phyloP scores from a whole-genome alignment of 2,797 vertebrate species.

The Tenualosa thibaudeaui region DNA sequence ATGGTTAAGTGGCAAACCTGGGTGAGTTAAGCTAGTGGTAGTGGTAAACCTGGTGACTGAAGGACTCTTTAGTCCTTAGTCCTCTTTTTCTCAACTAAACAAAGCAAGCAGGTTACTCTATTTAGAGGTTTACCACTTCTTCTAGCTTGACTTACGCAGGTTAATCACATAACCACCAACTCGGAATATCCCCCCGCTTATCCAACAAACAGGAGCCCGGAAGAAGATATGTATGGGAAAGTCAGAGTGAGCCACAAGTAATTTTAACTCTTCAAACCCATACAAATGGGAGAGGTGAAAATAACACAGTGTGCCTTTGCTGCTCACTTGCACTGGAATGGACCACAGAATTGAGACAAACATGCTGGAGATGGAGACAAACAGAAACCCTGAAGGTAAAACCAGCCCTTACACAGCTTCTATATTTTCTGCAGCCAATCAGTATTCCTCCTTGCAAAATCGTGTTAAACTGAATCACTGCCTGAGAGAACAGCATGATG shows the following conservation, averaged over 20 bases:
- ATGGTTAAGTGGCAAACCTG: no score
- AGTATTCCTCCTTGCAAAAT: neutral
- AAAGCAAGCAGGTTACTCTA: no score
- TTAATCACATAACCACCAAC: no score
- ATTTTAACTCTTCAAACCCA: neutral
- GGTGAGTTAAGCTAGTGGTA: no score
- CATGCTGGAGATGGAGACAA: neutral
- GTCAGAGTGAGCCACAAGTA: neutral
- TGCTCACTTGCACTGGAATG: neutral
- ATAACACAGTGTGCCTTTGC: neutral
- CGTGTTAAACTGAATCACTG: constrained; percentile 11
- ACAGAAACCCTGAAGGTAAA: neutral
- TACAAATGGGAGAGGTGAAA: neutral
- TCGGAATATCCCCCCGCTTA: no score
- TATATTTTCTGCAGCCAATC: constrained; percentile 1
- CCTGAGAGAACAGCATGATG: constrained; percentile 10
- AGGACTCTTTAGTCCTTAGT: no score
- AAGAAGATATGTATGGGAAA: neutral
- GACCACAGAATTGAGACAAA: neutral
- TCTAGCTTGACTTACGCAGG: no score
- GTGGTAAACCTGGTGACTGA: no score
- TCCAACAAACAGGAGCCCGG: neutral
- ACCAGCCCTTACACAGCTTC: neutral
- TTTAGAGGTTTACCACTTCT: no score
- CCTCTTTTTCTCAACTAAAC: no score